A percentile compares a stretch with the other conserved stretches of the same genome.
Evolutionary conservation across 1,140 invertebrate genomes (phyloP).

Genomic region (Diabrotica virgifera): DNA sequence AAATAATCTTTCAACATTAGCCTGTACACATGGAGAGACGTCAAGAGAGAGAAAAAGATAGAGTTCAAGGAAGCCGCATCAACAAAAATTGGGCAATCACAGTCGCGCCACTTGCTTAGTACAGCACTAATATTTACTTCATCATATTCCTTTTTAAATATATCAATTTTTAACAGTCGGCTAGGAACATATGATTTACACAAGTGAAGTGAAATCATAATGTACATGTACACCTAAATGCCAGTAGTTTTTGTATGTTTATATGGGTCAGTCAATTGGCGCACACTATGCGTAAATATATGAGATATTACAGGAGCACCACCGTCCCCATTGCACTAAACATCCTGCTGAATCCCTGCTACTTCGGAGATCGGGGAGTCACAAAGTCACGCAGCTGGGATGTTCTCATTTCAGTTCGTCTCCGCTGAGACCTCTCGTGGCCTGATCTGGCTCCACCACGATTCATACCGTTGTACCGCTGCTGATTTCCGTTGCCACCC

Average conservation of each 20-base stretch:
- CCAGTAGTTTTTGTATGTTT: constrained; percentile 18
- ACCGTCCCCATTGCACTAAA: not conserved
- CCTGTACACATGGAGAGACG: constrained; percentile 41
- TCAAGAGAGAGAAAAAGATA: constrained; percentile 16
- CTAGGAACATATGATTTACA: constrained; percentile 44
- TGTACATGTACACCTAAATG: constrained; percentile 37
- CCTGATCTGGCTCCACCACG: constrained; percentile 17
- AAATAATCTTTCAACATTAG: constrained; percentile 45
- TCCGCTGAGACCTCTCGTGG: constrained; percentile 35
- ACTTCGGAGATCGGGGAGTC: constrained; percentile 39
- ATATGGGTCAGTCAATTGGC: constrained; percentile 12
- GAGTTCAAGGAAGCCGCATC: constrained; percentile 17
- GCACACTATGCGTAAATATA: constrained; percentile 12
- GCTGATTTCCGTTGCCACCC: constrained; percentile 7
- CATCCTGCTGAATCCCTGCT: constrained; percentile 22
- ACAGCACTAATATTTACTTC: constrained; percentile 39
- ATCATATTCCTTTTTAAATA: constrained; percentile 16
- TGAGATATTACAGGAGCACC: not conserved
- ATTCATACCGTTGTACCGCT: constrained; percentile 19
- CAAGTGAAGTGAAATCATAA: constrained; percentile 41
- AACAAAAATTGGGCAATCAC: constrained; percentile 24
- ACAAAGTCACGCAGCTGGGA: constrained; percentile 42
- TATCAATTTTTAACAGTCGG: constrained; percentile 28
- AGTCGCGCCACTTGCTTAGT: constrained; percentile 20
- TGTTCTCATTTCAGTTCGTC: constrained; percentile 36